Evolutionary conservation across 2,888 invertebrate species (phyloP).

Genomic region (Frankliniella fusca): DNA sequence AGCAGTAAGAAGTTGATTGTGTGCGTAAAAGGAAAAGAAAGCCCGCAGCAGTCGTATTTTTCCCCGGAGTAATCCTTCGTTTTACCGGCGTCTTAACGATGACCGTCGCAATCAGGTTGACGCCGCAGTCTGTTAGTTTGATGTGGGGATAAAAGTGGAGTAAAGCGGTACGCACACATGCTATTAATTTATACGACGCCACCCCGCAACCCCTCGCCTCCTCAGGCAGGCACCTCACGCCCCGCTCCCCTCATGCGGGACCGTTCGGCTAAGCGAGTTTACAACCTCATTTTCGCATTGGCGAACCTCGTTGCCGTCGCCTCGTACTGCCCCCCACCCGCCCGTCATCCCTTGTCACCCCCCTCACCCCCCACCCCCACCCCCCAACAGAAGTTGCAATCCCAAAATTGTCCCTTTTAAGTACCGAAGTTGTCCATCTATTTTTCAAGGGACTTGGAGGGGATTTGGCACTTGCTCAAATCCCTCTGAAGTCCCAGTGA

Average conservation of each 20-base stretch:
- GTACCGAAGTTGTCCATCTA: too few species aligned
- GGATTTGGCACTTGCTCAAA: too few species aligned
- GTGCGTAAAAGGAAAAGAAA: neutral
- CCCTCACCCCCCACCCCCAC: neutral
- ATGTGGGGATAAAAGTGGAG: neutral
- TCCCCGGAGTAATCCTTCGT: neutral
- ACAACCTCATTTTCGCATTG: neutral
- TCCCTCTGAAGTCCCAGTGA: too few species aligned
- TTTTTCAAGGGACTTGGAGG: too few species aligned
- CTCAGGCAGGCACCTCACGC: too few species aligned
- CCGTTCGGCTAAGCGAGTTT: neutral
- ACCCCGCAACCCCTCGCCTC: neutral
- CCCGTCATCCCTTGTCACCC: neutral
- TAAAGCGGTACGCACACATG: neutral
- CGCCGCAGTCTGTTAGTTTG: neutral
- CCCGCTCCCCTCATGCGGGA: too few species aligned
- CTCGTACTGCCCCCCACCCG: neutral
- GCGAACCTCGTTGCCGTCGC: neutral
- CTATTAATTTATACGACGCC: constrained; percentile 17
- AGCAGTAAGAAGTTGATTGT: too few species aligned
- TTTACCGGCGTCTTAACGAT: neutral
- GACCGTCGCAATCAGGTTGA: neutral
- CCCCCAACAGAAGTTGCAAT: too few species aligned
- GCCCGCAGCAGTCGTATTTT: neutral
- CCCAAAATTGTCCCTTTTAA: too few species aligned